A percentile compares a stretch with the other conserved stretches of the same genome.
These are phyloP conservation scores for Tigriopus japonicus DNA, from an alignment of 1,140 invertebrate species.

Conservation along the genomic window DNA sequence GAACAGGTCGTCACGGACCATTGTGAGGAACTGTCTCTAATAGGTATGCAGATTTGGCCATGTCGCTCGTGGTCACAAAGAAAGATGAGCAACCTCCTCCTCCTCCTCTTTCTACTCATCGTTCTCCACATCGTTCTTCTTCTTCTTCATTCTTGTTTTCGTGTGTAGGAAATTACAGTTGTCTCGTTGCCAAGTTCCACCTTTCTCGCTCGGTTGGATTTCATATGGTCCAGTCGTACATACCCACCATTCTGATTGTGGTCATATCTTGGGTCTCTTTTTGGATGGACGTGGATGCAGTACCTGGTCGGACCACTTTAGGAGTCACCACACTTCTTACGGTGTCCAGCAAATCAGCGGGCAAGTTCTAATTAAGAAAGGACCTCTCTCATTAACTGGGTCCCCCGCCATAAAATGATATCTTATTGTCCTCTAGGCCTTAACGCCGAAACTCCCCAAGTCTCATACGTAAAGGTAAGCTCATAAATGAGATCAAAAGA, in stretches of 20 bases:
- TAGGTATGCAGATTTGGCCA: constrained; percentile 29
- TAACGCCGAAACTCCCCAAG: constrained; percentile 31
- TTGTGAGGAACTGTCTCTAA: constrained; percentile 29
- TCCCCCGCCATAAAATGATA: background rate
- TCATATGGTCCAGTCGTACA: constrained; percentile 41
- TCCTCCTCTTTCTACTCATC: no score
- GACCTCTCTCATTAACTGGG: no score
- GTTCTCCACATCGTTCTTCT: no score
- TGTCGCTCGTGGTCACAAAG: background rate
- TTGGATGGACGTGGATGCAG: constrained; percentile 42
- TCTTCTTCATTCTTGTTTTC: no score
- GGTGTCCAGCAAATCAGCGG: constrained; percentile 32
- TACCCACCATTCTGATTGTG: constrained; percentile 43
- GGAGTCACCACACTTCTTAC: constrained; percentile 39
- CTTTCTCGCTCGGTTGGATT: constrained; percentile 36
- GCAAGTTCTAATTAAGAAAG: constrained; percentile 19
- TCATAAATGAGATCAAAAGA: background rate
- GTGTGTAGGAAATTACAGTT: constrained; percentile 36
- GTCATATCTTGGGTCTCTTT: constrained; percentile 46
- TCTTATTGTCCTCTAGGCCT: constrained; percentile 21
- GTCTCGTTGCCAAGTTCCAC: constrained; percentile 33
- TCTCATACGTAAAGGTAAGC: constrained; percentile 30
- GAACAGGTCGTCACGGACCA: constrained; percentile 25
- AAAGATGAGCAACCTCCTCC: no score
- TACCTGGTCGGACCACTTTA: constrained; percentile 38